phyloP scores from a whole-genome alignment of 2,113 vertebrate genomes.

The Chionis minor region DNA sequence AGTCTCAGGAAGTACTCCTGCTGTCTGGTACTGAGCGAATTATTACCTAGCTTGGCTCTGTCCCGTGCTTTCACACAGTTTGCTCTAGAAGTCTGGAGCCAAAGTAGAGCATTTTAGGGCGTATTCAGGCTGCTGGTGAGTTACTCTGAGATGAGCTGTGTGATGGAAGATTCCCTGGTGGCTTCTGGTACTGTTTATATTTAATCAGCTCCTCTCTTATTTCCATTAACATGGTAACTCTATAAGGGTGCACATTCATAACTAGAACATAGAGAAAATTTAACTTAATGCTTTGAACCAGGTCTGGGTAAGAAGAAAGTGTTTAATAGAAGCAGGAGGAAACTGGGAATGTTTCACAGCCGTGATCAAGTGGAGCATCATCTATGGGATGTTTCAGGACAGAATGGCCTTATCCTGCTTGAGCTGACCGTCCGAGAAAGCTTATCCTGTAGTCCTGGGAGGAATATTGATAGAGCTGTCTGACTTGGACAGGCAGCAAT shows the following conservation, averaged over 20 bases:
- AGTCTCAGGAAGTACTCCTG: background rate
- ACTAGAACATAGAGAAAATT: background rate
- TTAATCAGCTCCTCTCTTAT: slow-evolving; percentile 6
- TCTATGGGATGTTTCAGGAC: background rate
- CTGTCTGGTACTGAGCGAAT: background rate
- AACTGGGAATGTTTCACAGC: background rate
- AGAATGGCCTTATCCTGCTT: background rate
- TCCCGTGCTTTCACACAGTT: background rate
- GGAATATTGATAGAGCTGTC: background rate
- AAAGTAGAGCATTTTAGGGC: background rate
- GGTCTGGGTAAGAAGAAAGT: background rate
- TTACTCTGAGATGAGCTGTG: background rate
- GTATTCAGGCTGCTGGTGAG: background rate
- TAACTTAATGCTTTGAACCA: background rate
- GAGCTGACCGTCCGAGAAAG: background rate
- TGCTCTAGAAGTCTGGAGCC: background rate
- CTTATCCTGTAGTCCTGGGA: background rate
- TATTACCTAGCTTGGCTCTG: background rate
- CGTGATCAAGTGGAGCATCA: background rate
- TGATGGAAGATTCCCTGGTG: background rate
- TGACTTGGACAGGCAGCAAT: background rate
- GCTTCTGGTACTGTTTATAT: background rate
- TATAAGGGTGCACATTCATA: background rate
- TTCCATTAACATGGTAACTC: background rate
- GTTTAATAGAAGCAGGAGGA: background rate